These are phyloP conservation scores for Gryon sp. DNA, from an alignment of 1,140 invertebrate species.

Conservation along the genomic window DNA sequence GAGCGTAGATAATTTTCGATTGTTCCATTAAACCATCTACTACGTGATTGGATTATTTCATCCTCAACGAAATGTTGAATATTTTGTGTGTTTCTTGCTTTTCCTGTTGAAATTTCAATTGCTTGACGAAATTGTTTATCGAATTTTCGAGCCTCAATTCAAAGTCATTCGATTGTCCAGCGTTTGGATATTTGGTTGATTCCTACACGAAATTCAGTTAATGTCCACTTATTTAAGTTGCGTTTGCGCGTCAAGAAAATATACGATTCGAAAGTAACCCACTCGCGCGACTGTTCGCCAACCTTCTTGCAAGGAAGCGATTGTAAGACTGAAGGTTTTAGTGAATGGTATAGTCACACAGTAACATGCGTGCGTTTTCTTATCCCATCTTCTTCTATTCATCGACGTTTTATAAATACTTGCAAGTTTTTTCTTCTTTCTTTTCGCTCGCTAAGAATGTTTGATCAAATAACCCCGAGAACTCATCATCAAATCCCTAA, in stretches of 20 bases:
- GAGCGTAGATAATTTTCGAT: constrained; percentile 19
- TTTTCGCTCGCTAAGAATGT: too few relatives aligned
- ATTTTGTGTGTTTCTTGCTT: too few relatives aligned
- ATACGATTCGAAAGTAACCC: constrained; percentile 56
- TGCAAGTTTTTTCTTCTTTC: too few relatives aligned
- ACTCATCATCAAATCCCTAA: too few relatives aligned
- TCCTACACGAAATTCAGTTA: constrained; percentile 31
- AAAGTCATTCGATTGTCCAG: background rate
- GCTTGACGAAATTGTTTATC: too few relatives aligned
- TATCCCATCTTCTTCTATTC: constrained; percentile 72
- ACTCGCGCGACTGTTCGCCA: constrained; percentile 66
- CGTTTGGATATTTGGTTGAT: too few relatives aligned
- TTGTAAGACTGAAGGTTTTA: constrained; percentile 76
- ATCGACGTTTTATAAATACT: constrained; percentile 29
- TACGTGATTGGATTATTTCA: too few relatives aligned
- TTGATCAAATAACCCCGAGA: too few relatives aligned
- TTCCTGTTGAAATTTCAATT: too few relatives aligned
- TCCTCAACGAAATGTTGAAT: too few relatives aligned
- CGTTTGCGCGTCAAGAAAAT: constrained; percentile 34
- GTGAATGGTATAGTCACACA: constrained; percentile 61
- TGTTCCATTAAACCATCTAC: constrained; percentile 3
- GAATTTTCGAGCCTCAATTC: too few relatives aligned
- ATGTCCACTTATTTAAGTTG: constrained; percentile 28
- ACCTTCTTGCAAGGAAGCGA: constrained; percentile 76
- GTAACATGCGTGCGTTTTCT: constrained; percentile 75